These are phyloP conservation scores for human DNA, from an alignment of 2,113 vertebrate species.

Conservation along the genomic window GRCh38 chr13:62870001-62870500, in stretches of 20 bases:
- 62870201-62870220: neutral
- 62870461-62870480: neutral
- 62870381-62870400: neutral
- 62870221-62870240: neutral
- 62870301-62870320: neutral
- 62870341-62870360: neutral
- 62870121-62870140: neutral
- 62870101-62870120: neutral
- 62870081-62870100: neutral
- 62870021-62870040: neutral
- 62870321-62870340: neutral
- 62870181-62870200: neutral
- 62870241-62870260: neutral
- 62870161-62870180: neutral
- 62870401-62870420: neutral
- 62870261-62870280: neutral
- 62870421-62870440: neutral
- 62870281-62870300: neutral
- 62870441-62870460: neutral
- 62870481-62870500: neutral
- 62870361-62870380: neutral
- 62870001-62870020: neutral
- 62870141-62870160: neutral
- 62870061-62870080: neutral
- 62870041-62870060: neutral